These are phyloP conservation scores for Patagioenas fasciata DNA, from an alignment of 2,113 vertebrate genomes.

Conservation along the genomic window DNA sequence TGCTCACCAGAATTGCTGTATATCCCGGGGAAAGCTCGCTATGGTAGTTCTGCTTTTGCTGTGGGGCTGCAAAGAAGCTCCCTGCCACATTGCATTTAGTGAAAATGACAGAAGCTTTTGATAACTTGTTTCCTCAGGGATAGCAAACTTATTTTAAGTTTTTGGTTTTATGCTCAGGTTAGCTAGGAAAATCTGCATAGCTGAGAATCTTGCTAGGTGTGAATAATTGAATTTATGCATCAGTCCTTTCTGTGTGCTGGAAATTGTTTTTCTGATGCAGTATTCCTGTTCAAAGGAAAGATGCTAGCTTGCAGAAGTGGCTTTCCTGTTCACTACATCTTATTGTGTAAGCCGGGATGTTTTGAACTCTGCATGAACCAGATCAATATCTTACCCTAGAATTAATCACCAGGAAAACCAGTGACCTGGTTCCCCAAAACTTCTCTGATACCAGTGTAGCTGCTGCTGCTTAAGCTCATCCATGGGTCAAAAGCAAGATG, in stretches of 20 bases:
- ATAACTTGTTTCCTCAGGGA: background rate
- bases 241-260: background rate
- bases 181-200: background rate
- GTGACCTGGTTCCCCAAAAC: background rate
- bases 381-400: background rate
- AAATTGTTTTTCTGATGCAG: background rate
- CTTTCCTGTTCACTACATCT: background rate
- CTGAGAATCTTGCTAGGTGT: background rate
- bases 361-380: slow-evolving; percentile 15
- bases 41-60: background rate
- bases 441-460: background rate
- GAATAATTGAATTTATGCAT: background rate
- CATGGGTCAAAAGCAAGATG: background rate
- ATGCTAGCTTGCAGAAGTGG: background rate
- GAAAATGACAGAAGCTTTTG: background rate
- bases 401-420: slow-evolving; percentile 13
- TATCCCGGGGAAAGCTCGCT: background rate
- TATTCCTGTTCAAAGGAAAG: background rate
- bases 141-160: background rate
- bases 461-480: background rate
- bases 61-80: background rate
- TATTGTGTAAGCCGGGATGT: background rate
- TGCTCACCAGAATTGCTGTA: background rate
- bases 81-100: background rate
- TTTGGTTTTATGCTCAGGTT: background rate